A percentile compares a stretch with the other conserved stretches of the same genome.
phyloP scores from a whole-genome alignment of 2,888 invertebrate genomes.

The Aquatica leii region DNA sequence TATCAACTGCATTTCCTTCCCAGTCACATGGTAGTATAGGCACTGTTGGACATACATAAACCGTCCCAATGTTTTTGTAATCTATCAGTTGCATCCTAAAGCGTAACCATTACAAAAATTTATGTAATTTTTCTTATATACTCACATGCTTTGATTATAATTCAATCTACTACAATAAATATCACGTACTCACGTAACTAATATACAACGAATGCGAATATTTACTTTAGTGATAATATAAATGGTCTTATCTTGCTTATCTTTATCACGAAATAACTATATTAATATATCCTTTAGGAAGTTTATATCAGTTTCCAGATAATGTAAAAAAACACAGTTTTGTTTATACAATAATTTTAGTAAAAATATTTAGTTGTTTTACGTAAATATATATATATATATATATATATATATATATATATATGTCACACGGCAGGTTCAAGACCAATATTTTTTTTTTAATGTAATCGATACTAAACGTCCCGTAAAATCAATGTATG shows the following conservation, averaged over 20 bases:
- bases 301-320: slow-evolving; percentile 21
- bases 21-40: slow-evolving; percentile 29
- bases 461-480: no score
- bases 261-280: slow-evolving; percentile 19
- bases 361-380: no score
- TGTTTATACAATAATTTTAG: background rate
- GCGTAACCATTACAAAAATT: background rate
- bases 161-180: background rate
- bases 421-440: no score
- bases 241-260: slow-evolving; percentile 27
- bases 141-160: background rate
- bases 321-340: slow-evolving; percentile 1
- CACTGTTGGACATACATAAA: slow-evolving; percentile 33
- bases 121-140: background rate
- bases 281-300: slow-evolving; percentile 14
- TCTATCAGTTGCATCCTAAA: background rate
- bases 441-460: no score
- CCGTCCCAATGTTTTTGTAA: slow-evolving; percentile 1
- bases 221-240: slow-evolving; percentile 24
- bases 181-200: slow-evolving; percentile 20
- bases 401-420: no score
- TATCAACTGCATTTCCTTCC: slow-evolving; percentile 34
- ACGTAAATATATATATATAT: no score
- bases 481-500: no score
- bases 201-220: slow-evolving; percentile 20